phyloP scores from a whole-genome alignment of 2,113 vertebrate genomes.

The Bujurquina vittata region DNA sequence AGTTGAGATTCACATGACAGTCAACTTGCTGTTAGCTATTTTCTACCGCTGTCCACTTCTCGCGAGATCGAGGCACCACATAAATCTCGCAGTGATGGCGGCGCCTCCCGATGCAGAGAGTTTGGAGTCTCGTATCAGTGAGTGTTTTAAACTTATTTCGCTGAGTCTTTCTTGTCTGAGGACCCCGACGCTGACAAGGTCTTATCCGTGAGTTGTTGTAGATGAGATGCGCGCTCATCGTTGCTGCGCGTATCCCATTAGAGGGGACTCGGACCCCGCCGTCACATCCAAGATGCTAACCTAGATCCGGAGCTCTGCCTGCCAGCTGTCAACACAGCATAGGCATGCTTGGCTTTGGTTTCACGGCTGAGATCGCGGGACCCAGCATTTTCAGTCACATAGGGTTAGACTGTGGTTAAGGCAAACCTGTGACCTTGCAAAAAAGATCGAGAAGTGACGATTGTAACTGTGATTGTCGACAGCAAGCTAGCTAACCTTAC shows the following conservation, averaged over 20 bases:
- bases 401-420: neutral
- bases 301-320: slow-evolving; percentile 56
- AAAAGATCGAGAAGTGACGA: slow-evolving; percentile 48
- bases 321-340: slow-evolving; percentile 67
- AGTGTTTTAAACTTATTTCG: slow-evolving; percentile 79
- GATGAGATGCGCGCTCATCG: neutral
- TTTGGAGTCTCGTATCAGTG: slow-evolving; percentile 94
- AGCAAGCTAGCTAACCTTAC: slow-evolving; percentile 43
- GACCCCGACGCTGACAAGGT: fast-evolving
- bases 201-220: neutral
- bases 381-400: neutral
- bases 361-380: neutral
- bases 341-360: slow-evolving; percentile 29
- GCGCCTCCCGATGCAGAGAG: slow-evolving; percentile 89
- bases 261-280: neutral
- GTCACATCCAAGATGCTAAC: slow-evolving; percentile 62
- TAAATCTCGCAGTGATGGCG: slow-evolving; percentile 85
- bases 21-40: neutral
- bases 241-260: neutral
- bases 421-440: neutral
- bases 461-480: neutral
- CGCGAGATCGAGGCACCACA: slow-evolving; percentile 59
- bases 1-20: too few relatives aligned
- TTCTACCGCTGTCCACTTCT: slow-evolving; percentile 18
- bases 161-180: neutral